Base-by-base conservation (phyloP, 2,888 invertebrate genomes). In the Nezara viridula region DNA sequence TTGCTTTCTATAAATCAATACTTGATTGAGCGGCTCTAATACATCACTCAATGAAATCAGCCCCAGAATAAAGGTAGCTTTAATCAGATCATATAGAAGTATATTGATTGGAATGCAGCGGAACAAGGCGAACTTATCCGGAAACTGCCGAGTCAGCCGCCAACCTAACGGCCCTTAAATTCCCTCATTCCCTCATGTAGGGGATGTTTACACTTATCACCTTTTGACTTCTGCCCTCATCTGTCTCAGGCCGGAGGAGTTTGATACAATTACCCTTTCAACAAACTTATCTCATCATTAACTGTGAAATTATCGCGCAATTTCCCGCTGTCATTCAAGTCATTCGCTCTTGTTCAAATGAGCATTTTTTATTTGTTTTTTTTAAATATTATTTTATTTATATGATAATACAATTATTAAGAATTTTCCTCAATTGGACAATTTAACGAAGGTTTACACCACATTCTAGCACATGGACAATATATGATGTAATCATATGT, bases 91-190 rank as follows among this genome's bases (percentile, higher is more conserved):
- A 81, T 81, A 81, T 40, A 81, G 81, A 81, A 47, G 81, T 44
- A 81, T 81, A 81, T 81, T 81, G 81, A 81, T 81, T 81, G 81
- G 81, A 81, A 44, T 81, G 81, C 81, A 81, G 81, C 81, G 81
- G 21, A 81, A 44, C 40, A 44, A 81, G 81, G 16, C 81, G 81
- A 81, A 44, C n/a, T 44, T 81, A n/a, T n/a, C 81, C 81, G 81
- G 81, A 81, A 47, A 81, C 44, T 14, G 44, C 81, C 81, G 81
- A 81, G 44, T 16, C 44, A 4, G 24, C 81, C 44, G 24, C 81
- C 81, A 81, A 81, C 81, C 32, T 81, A 81, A 81, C 81, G 16
- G 19, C 44, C 0, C 81, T n/a, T 47, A 81, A 81, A 44, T 81
- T 81, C 81, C 44, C 81, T 81, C 81, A 24, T 32, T 16, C 37